Evolutionary conservation across 2,797 vertebrate genomes (phyloP).

Genomic region (Bucorvus abyssinicus): DNA sequence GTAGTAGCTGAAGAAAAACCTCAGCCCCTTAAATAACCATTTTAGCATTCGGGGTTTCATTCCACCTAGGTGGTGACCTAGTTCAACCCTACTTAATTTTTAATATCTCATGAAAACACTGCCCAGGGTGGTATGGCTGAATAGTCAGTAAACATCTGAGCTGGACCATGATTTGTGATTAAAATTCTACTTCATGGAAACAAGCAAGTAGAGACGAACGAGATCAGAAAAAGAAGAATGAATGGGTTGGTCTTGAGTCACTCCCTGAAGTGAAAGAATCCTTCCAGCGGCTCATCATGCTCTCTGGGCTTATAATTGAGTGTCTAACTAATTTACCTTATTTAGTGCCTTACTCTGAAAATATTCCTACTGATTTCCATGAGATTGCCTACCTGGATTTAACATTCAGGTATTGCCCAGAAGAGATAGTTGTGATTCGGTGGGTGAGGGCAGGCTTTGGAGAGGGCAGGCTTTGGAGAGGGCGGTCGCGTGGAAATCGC

Average conservation of each 20-base stretch:
- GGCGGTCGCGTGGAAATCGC: not conserved
- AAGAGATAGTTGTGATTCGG: not conserved
- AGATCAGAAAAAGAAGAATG: not conserved
- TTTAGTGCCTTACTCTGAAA: not conserved
- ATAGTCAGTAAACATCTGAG: not conserved
- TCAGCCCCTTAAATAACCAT: not conserved
- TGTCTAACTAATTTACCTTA: not conserved
- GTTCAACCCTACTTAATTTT: constrained; percentile 21
- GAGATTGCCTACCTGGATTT: not conserved
- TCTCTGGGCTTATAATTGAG: not conserved
- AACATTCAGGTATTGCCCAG: not conserved
- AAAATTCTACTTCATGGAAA: not conserved
- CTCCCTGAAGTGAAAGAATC: not conserved
- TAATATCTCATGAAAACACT: constrained; percentile 2
- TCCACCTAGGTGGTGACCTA: not conserved
- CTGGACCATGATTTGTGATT: not conserved
- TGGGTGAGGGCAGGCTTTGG: not conserved
- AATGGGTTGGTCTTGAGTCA: not conserved
- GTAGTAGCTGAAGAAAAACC: not conserved
- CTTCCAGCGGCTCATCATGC: not conserved
- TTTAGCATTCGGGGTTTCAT: not conserved
- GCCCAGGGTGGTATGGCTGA: not conserved
- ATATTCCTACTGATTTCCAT: not conserved
- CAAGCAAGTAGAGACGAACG: not conserved
- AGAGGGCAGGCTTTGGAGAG: not conserved